These are phyloP conservation scores for Catajapyx aquilonaris DNA, from an alignment of 1,140 invertebrate genomes.

Conservation along the genomic window DNA sequence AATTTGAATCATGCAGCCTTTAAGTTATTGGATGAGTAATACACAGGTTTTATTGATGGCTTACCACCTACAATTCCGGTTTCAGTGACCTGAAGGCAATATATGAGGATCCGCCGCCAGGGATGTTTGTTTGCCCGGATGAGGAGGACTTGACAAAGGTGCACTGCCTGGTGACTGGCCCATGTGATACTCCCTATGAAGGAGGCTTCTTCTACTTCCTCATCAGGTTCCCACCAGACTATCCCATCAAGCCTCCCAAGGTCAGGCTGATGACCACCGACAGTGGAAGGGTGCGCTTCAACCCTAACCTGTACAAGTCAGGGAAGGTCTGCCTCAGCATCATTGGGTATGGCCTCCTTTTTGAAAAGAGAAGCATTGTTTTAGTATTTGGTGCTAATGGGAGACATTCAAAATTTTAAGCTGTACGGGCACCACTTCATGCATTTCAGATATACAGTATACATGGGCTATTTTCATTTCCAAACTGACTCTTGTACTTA, in stretches of 20 bases:
- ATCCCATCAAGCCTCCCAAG: constrained; percentile 30
- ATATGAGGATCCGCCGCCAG: too few relatives aligned
- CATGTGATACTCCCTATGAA: constrained; percentile 41
- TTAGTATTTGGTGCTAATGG: too few relatives aligned
- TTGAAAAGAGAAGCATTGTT: too few relatives aligned
- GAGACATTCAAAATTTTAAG: not conserved
- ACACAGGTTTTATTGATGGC: too few relatives aligned
- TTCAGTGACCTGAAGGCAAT: too few relatives aligned
- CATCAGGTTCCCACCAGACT: constrained; percentile 30
- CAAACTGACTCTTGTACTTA: too few relatives aligned
- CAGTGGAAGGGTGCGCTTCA: constrained; percentile 33
- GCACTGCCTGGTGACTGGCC: constrained; percentile 37
- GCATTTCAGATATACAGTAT: too few relatives aligned
- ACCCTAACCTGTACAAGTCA: constrained; percentile 36
- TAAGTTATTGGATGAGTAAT: too few relatives aligned
- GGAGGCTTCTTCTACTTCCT: constrained; percentile 40
- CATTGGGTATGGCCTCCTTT: constrained; percentile 31
- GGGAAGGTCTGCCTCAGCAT: constrained; percentile 43
- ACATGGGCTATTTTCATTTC: too few relatives aligned
- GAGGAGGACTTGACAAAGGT: constrained; percentile 29
- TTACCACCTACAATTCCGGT: too few relatives aligned
- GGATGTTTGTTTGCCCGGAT: constrained; percentile 32
- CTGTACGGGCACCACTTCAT: too few relatives aligned
- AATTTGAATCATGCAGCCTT: too few relatives aligned
- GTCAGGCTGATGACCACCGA: constrained; percentile 39